Evolutionary conservation across 1,140 invertebrate genomes (phyloP), one percentile per base, ranked within the genome.

Genomic region (Prorops nasuta): DNA sequence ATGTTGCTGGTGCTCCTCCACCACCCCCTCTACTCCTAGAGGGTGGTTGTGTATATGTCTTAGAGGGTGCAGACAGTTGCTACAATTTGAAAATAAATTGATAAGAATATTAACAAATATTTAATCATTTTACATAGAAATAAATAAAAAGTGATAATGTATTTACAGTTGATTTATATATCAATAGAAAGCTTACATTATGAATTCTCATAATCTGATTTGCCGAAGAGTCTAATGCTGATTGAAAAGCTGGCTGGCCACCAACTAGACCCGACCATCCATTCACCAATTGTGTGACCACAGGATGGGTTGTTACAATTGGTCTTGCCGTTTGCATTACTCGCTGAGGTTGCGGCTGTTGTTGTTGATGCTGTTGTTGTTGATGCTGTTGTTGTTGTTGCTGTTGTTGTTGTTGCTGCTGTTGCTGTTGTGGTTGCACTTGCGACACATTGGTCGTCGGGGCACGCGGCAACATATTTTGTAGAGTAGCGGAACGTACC

Each of bases 231-330:
- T 64, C 69, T 6, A 72, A 62, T 21, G 69, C 57, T 7, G 68
- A 48, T 47, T 77, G 77, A 54, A 74, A 80, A 14, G 75, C 65
- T 3, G 78, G 69, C 47, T 80, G 79, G 19, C 77, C 76, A 15
- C 76, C 74, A 35, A 79, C 76, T 6, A 79, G 67, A 3, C 78
- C 79, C 10, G 74, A 64, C 77, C 77, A 80, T 4, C 77, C 78
- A 44, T 79, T 79, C 16, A 69, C 66, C 21, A 65, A 6, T 64
- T 51, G 49, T 74, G 71, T 0, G n/a, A n/a, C n/a, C n/a, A 66
- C 62, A 9, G 73, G 63, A 51, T 72, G 66, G 7, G 69, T 67
- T 1, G 66, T 69, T 3, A 60, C 54, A 1, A 61, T 60, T 3
- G 67, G 57, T 38, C 73, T 4, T 28, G 4, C 10, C 24, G 24